Evolutionary conservation across 2,113 vertebrate species (phyloP).

Genomic region (Antigone vipio): DNA sequence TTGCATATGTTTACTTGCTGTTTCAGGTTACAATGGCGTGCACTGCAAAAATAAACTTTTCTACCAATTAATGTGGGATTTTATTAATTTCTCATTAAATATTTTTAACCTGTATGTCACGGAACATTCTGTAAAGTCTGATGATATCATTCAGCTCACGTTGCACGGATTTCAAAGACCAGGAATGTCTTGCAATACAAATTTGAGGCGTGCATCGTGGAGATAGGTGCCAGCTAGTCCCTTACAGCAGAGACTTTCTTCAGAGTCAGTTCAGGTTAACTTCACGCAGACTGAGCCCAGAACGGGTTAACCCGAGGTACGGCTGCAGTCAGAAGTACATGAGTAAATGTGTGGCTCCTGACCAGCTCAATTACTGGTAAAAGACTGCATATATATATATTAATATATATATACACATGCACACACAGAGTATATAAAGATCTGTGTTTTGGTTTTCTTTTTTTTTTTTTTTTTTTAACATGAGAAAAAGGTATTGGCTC

Average conservation of each 20-base stretch:
- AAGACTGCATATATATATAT: not conserved
- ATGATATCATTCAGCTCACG: fast-evolving
- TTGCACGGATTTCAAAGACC: not conserved
- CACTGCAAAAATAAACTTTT: slow-evolving; percentile 5
- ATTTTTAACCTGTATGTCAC: not conserved
- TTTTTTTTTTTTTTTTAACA: not conserved
- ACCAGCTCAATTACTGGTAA: not conserved
- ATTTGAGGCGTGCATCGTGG: not conserved
- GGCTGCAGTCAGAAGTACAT: not conserved
- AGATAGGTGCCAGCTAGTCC: not conserved
- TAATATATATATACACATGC: not conserved
- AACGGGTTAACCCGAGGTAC: not conserved
- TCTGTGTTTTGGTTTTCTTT: not conserved
- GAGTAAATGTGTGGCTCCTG: not conserved
- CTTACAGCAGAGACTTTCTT: not conserved
- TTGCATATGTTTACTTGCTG: not conserved
- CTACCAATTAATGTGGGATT: not conserved
- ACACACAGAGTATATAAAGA: not conserved
- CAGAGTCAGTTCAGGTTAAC: too few relatives aligned
- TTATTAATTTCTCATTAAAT: not conserved
- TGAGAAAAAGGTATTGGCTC: not conserved
- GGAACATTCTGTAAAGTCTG: too few relatives aligned
- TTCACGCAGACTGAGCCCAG: not conserved
- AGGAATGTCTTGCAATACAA: not conserved
- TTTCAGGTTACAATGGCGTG: not conserved